These are phyloP conservation scores for Laticauda colubrina DNA, from an alignment of 2,113 vertebrate genomes.

Conservation along the genomic window DNA sequence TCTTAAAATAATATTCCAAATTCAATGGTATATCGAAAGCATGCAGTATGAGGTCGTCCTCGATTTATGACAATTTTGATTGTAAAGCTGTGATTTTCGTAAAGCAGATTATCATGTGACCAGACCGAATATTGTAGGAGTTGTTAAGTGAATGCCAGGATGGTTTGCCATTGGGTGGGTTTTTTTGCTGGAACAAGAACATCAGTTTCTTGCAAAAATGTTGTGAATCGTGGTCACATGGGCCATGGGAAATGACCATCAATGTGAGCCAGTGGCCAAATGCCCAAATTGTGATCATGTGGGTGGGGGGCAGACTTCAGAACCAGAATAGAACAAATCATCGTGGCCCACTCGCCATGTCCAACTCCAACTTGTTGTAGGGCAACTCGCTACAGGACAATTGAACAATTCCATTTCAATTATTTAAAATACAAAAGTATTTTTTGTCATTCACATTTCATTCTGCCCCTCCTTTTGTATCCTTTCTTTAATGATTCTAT, in stretches of 20 bases:
- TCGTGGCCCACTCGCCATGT: not conserved
- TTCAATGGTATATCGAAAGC: not conserved
- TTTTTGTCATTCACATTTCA: not conserved
- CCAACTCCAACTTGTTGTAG: too few relatives aligned
- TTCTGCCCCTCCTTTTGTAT: not conserved
- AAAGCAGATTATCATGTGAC: not conserved
- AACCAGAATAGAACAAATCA: not conserved
- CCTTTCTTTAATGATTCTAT: not conserved
- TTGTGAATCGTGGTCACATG: not conserved
- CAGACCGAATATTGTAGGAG: too few relatives aligned
- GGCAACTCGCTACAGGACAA: not conserved
- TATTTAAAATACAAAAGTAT: not conserved
- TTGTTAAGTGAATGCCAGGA: not conserved
- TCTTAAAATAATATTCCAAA: not conserved
- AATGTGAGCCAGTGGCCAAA: not conserved
- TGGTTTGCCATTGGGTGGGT: not conserved
- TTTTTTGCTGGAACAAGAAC: not conserved
- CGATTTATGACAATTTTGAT: not conserved
- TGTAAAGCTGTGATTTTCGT: not conserved
- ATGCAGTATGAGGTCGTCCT: too few relatives aligned
- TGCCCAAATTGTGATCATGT: not conserved
- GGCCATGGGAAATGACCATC: not conserved
- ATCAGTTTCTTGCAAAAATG: not conserved
- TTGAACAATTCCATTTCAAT: not conserved
- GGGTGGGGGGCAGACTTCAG: not conserved